These are phyloP conservation scores for Lasioglossum zephyrum DNA, from an alignment of 2,888 invertebrate species.

Conservation along the genomic window DNA sequence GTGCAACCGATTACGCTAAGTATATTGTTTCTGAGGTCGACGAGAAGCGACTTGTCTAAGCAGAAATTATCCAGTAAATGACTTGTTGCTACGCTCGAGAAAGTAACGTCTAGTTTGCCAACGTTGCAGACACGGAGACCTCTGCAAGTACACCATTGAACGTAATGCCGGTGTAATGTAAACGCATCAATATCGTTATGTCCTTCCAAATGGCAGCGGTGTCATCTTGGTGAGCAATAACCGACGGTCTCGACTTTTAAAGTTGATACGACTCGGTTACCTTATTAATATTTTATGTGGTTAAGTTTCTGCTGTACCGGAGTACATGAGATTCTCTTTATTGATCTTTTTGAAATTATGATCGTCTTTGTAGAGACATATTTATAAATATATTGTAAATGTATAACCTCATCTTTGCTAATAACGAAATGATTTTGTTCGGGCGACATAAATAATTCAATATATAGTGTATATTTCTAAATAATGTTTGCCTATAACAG, in stretches of 20 bases:
- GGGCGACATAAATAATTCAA: too few relatives aligned
- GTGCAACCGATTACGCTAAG: constrained; percentile 61
- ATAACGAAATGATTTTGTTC: too few relatives aligned
- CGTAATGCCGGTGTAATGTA: background rate
- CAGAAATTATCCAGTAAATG: constrained; percentile 56
- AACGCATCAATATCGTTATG: background rate
- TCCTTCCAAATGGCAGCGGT: background rate
- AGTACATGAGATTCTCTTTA: background rate
- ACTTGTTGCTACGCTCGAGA: constrained; percentile 14
- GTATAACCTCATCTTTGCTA: too few relatives aligned
- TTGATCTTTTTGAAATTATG: background rate
- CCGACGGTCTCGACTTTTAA: background rate
- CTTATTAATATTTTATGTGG: background rate
- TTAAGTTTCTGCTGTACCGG: background rate
- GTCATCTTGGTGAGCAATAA: background rate
- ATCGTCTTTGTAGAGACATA: too few relatives aligned
- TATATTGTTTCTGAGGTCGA: constrained; percentile 62
- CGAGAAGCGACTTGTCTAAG: constrained; percentile 55
- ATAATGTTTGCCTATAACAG: too few relatives aligned
- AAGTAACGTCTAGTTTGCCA: constrained; percentile 15
- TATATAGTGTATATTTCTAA: too few relatives aligned
- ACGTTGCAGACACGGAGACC: background rate
- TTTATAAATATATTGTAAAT: too few relatives aligned
- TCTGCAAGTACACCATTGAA: background rate
- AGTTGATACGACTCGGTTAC: background rate